Evolutionary conservation across 2,797 vertebrate genomes (phyloP), one percentile per base, ranked within the genome.

Genomic region (Argyrosomus regius): DNA sequence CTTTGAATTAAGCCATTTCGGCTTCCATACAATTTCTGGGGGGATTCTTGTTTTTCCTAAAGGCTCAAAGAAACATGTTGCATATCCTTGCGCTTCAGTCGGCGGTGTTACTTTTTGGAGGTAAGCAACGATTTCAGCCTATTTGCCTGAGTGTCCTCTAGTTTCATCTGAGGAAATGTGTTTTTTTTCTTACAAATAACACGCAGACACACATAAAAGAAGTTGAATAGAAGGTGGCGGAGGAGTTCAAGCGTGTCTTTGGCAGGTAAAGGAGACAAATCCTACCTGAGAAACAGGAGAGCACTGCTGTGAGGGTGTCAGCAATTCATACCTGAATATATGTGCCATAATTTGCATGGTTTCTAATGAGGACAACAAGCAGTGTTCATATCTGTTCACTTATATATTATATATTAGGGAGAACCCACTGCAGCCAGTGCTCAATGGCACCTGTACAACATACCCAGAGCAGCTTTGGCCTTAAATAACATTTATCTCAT

Each of bases 1-100:
- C 54, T 69, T 50, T 75, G 59, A 87, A 70, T 66, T 88, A 45
- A 86, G 49, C 70, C 20, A 48, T 26, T 71, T 54, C 20, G 57
- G 58, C 63, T 75, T 82, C 48, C 59, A 66, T 50, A 58, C 20
- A 50, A 2, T 17, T 43, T 80, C 67, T 65, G 66, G 80, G 82
- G 66, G 70, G 66, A 75, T 81, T 75, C 22, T 64, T 71, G 66
- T 84, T 92, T 82, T 82, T 75, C 50, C 68, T 65, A 22, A 75
- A 59, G 67, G 59, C 80, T 72, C 80, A 73, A 82, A 85, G 81
- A 93, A 96, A 95, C 95, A 96, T 96, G 95, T 95, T 95, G 94
- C 94, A 90, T 73, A 86, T 95, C 70, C 77, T 88, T 72, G 76
- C 88, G 72, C 89, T 94, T 65, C 93, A 92, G 79, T 89, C 80